phyloP scores from a whole-genome alignment of 1,140 invertebrate genomes.

The Cheumatopsyche charites region DNA sequence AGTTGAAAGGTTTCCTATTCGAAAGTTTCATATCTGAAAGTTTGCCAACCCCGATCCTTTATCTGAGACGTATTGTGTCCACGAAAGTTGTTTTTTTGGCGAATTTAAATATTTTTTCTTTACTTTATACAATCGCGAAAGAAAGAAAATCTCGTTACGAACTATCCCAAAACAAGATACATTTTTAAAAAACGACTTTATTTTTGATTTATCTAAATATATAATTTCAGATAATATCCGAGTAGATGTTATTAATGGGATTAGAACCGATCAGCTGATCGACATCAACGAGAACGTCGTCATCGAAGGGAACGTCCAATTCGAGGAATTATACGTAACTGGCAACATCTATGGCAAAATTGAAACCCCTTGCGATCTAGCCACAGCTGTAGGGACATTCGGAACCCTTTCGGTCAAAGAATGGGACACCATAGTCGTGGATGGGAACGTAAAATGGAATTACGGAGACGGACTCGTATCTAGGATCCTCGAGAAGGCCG shows the following conservation, averaged over 20 bases:
- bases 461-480: constrained; percentile 10
- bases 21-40: no score
- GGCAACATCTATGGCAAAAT: constrained; percentile 35
- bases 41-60: no score
- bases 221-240: constrained; percentile 22
- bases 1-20: no score
- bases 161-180: no score
- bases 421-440: constrained; percentile 32
- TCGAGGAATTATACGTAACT: constrained; percentile 22
- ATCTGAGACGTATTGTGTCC: no score
- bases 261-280: constrained; percentile 26
- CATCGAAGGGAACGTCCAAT: constrained; percentile 28
- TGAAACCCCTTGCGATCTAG: constrained; percentile 32
- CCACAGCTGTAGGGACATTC: constrained; percentile 9
- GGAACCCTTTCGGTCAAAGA: constrained; percentile 13
- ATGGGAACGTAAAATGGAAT: constrained; percentile 38
- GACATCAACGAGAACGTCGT: constrained; percentile 26
- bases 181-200: no score
- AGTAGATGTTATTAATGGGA: constrained; percentile 30
- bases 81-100: no score
- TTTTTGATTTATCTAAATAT: no score
- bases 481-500: constrained; percentile 45
- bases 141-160: no score
- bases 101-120: no score
- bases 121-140: no score